Conservation (phyloP, 2,113 vertebrate genomes). For the Alectura lathami region DNA sequence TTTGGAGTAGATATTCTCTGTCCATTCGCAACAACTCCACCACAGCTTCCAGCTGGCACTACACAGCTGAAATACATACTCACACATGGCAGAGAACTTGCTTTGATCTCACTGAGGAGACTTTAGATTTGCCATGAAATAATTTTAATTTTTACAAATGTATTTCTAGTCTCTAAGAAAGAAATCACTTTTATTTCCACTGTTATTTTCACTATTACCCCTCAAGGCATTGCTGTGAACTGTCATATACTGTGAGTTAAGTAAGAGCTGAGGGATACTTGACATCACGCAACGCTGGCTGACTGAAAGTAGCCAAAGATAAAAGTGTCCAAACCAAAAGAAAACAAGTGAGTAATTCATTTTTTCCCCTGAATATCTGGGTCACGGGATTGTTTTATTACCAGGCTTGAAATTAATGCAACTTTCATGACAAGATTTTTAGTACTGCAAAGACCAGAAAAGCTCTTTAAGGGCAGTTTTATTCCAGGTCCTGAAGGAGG, state of each 20-base stretch:
- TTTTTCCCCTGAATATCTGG: slow-evolving; percentile 38
- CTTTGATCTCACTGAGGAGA: neutral
- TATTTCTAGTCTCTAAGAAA: accelerated
- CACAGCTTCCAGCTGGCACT: neutral
- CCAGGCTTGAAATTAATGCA: neutral
- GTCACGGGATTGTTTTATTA: neutral
- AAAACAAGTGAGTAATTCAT: slow-evolving; percentile 59
- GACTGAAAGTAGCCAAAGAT: neutral
- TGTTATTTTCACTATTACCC: neutral
- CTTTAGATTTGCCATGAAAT: neutral
- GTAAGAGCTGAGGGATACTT: neutral
- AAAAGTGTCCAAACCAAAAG: neutral
- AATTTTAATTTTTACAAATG: neutral
- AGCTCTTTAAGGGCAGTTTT: neutral
- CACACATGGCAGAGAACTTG: accelerated
- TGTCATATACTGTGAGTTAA: neutral
- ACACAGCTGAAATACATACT: neutral
- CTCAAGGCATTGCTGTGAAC: neutral
- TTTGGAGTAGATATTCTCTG: neutral
- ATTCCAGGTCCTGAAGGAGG: neutral
- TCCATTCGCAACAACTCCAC: neutral
- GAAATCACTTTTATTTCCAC: neutral
- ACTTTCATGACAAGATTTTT: neutral
- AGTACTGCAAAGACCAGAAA: neutral
- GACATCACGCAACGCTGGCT: neutral